Conservation (phyloP, 1,140 invertebrate species). For the Euwallacea similis region DNA sequence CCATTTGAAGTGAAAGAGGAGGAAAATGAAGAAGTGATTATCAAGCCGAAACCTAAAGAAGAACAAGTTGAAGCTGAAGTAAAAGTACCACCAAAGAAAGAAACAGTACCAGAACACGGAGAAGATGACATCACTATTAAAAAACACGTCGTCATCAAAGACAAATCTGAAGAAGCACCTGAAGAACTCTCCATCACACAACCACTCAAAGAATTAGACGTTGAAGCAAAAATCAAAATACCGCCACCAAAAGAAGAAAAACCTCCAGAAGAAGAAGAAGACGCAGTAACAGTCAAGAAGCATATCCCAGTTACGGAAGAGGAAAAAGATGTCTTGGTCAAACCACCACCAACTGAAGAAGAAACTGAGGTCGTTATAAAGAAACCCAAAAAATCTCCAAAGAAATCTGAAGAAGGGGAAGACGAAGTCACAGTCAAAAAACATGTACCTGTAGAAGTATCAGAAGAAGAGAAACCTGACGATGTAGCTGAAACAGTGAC, state of each 20-base stretch:
- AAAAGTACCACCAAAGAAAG: slow-evolving; percentile 65
- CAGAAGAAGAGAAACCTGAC: slow-evolving; percentile 47
- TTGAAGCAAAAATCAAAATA: slow-evolving; percentile 16
- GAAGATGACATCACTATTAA: slow-evolving; percentile 46
- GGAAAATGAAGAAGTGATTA: slow-evolving; percentile 1
- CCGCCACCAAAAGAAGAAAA: slow-evolving; percentile 9
- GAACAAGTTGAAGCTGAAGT: slow-evolving; percentile 50
- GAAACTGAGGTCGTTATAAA: slow-evolving; percentile 25
- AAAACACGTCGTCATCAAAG: slow-evolving; percentile 42
- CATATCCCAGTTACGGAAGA: slow-evolving; percentile 40
- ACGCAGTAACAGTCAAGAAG: slow-evolving; percentile 38
- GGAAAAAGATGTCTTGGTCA: slow-evolving; percentile 39
- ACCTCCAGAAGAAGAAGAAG: slow-evolving; percentile 26
- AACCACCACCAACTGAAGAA: slow-evolving; percentile 43
- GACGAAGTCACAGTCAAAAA: slow-evolving; percentile 38
- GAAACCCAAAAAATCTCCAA: slow-evolving; percentile 17
- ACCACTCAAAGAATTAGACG: slow-evolving; percentile 42
- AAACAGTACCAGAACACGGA: slow-evolving; percentile 45
- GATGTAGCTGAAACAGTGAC: slow-evolving; percentile 23
- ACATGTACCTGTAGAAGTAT: slow-evolving; percentile 30
- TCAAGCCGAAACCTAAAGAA: slow-evolving; percentile 42
- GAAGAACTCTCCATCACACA: slow-evolving; percentile 34
- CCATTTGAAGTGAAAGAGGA: slow-evolving; percentile 21
- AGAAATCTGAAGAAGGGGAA: slow-evolving; percentile 27
- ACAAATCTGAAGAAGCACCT: slow-evolving; percentile 40